Base-by-base conservation (phyloP, 2,888 invertebrate species). In the Serripes groenlandicus region DNA sequence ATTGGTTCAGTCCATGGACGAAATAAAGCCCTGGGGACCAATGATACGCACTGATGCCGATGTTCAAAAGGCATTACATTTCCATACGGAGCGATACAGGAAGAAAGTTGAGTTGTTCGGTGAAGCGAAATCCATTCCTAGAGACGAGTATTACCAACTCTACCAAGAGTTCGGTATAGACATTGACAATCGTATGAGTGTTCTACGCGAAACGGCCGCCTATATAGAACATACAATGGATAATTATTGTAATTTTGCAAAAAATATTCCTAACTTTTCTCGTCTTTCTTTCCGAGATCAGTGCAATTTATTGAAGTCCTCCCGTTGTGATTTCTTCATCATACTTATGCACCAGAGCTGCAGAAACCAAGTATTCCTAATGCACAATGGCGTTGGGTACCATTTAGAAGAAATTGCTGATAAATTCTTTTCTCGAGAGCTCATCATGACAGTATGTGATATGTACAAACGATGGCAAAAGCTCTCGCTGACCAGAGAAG, bases 121-220 rank as follows among this genome's bases (percentile, higher is more conserved):
- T 1, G 54, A 71, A 62, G 68, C 81, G 72, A 84, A 82, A 68
- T 58, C 83, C 1, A 75, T 84, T 26, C 79, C 86, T n/a, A 78
- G 71, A 54, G 83, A 76, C 2, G 86, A 86, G 42, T 82, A 81
- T 69, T 81, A 81, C 49, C 72, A 76, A 60, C 66, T 84, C 0
- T 68, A 84, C 1, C 79, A 80, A 69, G 81, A 84, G 23, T 80
- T 77, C 62, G 86, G 86, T 3, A 81, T 86, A 34, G 86, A 86
- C 30, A 69, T 86, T 1, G 86, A 86, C 69, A 79, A 77, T 7
- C 68, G 86, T 28, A 78, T 81, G 58, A 62, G 72, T 35, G 26
- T 74, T 21, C 71, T 86, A 7, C 73, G 79, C 56, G 75, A 81
- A 9, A 84, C 74, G 23, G 70, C 75, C 0, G 32, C 70, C 15